Conservation (phyloP, 1,140 invertebrate species). For the Dinoponera quadriceps region DNA sequence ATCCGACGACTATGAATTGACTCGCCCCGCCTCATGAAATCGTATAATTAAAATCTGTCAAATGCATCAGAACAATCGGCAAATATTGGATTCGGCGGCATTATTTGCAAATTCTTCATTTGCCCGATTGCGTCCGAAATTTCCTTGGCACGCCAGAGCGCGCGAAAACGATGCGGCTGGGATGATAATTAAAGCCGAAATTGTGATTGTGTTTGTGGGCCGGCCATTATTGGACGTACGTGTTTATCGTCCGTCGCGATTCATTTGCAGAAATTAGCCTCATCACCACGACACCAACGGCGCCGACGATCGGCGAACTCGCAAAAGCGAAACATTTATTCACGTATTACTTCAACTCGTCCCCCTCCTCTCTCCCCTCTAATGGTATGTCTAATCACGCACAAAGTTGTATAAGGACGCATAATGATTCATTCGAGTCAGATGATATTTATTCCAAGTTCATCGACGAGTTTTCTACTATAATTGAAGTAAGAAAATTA, state of each 20-base stretch:
- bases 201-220: slow-evolving; percentile 29
- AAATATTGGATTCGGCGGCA: slow-evolving; percentile 54
- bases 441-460: too few relatives aligned
- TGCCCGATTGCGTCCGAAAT: slow-evolving; percentile 5
- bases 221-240: slow-evolving; percentile 21
- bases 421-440: too few relatives aligned
- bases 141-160: slow-evolving; percentile 41
- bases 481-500: too few relatives aligned
- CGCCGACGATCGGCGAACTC: background rate
- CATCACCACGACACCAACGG: background rate
- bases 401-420: too few relatives aligned
- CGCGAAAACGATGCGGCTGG: background rate
- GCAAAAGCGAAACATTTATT: slow-evolving; percentile 7
- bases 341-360: background rate
- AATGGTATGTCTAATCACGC: too few relatives aligned
- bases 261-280: slow-evolving; percentile 38
- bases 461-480: too few relatives aligned
- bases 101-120: slow-evolving; percentile 67
- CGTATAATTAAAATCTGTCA: slow-evolving; percentile 67
- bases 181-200: slow-evolving; percentile 46
- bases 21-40: slow-evolving; percentile 36
- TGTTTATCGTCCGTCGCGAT: slow-evolving; percentile 33
- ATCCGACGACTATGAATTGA: slow-evolving; percentile 25
- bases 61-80: slow-evolving; percentile 51
- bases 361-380: too few relatives aligned